phyloP scores from a whole-genome alignment of 2,888 invertebrate species.

The Dryobota labecula region DNA sequence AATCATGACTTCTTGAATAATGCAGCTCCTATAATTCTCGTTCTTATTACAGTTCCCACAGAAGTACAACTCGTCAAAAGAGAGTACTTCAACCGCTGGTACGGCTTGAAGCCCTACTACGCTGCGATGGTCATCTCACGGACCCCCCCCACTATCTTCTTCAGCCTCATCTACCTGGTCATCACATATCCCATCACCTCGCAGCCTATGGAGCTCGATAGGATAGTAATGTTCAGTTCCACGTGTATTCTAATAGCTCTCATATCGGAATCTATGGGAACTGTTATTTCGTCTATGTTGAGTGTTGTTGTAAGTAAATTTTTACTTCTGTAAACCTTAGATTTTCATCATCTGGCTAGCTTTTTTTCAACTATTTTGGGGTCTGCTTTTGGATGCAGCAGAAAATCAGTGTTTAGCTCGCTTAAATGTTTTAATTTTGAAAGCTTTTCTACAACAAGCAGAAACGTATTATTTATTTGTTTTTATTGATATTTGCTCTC shows the following conservation, averaged over 20 bases:
- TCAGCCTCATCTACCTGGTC: conserved; percentile 92
- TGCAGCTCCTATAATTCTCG: background rate
- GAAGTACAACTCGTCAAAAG: conserved; percentile 94
- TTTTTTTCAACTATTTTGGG: background rate
- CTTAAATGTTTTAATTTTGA: background rate
- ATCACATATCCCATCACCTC: conserved; percentile 94
- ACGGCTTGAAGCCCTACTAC: conserved; percentile 94
- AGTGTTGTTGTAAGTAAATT: conserved; percentile 93
- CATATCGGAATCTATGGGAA: conserved; percentile 95
- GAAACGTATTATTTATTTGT: background rate
- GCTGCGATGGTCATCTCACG: conserved; percentile 93
- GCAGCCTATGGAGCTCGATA: conserved; percentile 93
- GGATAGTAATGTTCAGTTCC: conserved; percentile 92
- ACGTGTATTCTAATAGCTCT: conserved; percentile 93
- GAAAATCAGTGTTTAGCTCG: background rate
- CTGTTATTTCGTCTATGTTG: conserved; percentile 93
- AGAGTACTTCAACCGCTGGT: conserved; percentile 97
- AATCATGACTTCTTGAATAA: background rate
- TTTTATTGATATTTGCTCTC: background rate
- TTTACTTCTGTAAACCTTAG: background rate
- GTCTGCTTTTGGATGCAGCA: background rate
- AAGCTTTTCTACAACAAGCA: background rate
- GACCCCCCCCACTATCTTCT: conserved; percentile 93
- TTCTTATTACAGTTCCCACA: conserved; percentile 92
- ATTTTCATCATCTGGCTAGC: background rate